Evolutionary conservation across 2,113 vertebrate species (phyloP), one percentile per base, ranked within the genome.

Genomic region (Zosterops pallidus): DNA sequence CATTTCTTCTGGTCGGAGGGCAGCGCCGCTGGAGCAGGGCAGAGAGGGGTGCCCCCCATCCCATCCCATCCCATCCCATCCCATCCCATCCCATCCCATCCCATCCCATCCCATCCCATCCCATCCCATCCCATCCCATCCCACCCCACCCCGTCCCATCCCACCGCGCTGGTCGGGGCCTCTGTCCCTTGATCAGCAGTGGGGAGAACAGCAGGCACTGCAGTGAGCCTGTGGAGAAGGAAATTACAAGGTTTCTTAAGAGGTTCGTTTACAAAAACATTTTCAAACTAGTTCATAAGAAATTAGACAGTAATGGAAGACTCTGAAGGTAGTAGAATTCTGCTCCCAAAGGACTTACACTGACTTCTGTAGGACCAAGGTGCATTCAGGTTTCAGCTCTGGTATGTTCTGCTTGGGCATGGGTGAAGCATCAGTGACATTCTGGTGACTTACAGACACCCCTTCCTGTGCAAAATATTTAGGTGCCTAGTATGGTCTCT

Each of bases 1-100:
- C 6, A 19, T 33, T 22, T 26, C 15, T 28, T 3, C 46, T 46
- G 64, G 22, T 31, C 26, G 3, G 14, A 39, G 39, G 35, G 22
- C 31, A 12, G 21, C 15, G 3, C 18, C 1, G 64, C 46, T 0
- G 4, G 26, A 0, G 16, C 15, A 12, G 33, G 44, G 15, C 24
- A 37, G 25, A 52, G 37, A 9, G 74, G 46, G 19, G 26, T 67
- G 39, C 9, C 11, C 21, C 0, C 3, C 42, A n/a, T 37, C 37
- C 37, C 37, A 37, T 37, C 37, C 35, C 35, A 35, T 35, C 35
- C 35, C 37, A 39, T 39, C 37, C 37, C 37, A 39, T 39, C 37
- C 37, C 37, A 11, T 37, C 37, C 37, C 37, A 37, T 37, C 37
- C 37, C 37, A 37, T 37, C 37, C 37, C 37, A 37, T 9, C 37